A percentile compares a stretch with the other conserved stretches of the same genome.
Conservation (phyloP, 2,113 vertebrate species). For the Oceanodroma tethys region DNA sequence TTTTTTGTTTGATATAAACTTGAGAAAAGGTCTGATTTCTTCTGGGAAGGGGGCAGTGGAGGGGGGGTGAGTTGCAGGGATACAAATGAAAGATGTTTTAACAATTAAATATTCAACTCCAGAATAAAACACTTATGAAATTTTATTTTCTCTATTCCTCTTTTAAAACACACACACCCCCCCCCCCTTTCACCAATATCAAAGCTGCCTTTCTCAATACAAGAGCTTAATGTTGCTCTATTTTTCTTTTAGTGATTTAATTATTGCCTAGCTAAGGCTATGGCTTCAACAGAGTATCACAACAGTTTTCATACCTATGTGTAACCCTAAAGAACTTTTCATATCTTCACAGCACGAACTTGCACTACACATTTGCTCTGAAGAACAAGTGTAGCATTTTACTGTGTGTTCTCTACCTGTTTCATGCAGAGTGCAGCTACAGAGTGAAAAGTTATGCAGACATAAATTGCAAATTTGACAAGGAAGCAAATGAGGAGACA, state of each 20-base stretch:
- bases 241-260: conserved; percentile 21
- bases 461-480: conserved; percentile 76
- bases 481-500: conserved; percentile 69
- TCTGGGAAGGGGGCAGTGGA: neutral
- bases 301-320: conserved; percentile 66
- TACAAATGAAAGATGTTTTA: neutral
- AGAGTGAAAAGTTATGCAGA: conserved; percentile 81
- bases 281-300: conserved; percentile 36
- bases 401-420: conserved; percentile 70
- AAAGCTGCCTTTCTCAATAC: neutral
- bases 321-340: conserved; percentile 62
- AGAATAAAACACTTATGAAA: neutral
- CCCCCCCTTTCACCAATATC: neutral
- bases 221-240: neutral
- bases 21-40: conserved; percentile 10
- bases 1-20: conserved; percentile 64
- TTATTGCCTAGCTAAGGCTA: conserved; percentile 57
- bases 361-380: conserved; percentile 66
- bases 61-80: neutral
- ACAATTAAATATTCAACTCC: neutral
- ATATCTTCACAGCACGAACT: conserved; percentile 74
- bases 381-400: conserved; percentile 57
- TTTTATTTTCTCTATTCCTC: neutral
- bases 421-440: conserved; percentile 57
- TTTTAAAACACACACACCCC: neutral